phyloP scores from a whole-genome alignment of 2,113 vertebrate genomes.

The Micronisus gabar region DNA sequence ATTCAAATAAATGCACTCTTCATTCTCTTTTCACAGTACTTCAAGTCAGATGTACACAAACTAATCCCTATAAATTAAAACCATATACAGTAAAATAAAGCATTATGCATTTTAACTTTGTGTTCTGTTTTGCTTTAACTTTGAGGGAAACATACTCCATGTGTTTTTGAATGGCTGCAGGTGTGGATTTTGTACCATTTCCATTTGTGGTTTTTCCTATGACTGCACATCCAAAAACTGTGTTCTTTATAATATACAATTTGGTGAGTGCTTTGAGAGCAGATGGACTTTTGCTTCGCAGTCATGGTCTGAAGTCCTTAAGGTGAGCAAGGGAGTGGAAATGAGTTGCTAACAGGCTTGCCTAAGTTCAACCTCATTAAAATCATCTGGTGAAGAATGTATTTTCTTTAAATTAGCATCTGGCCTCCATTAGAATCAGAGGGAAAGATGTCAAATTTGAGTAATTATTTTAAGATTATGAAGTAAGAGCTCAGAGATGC shows the following conservation, averaged over 20 bases:
- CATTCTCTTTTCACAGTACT: neutral
- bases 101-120: neutral
- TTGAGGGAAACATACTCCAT: neutral
- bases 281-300: neutral
- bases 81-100: constrained; percentile 6
- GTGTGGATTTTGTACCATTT: constrained; percentile 35
- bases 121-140: constrained; percentile 36
- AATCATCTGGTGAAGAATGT: neutral
- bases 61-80: constrained; percentile 28
- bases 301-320: neutral
- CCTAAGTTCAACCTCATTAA: neutral
- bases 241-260: neutral
- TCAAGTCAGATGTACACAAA: neutral
- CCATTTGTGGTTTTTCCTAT: constrained; percentile 33
- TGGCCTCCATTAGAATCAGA: neutral
- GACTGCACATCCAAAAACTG: constrained; percentile 15
- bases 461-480: constrained; percentile 19
- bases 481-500: neutral
- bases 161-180: constrained; percentile 40
- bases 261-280: neutral
- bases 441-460: neutral
- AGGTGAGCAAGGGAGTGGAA: neutral
- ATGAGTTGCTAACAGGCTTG: neutral
- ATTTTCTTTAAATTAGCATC: neutral
- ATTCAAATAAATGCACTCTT: constrained; percentile 47